These are phyloP conservation scores for Clistopyga incitator DNA, from an alignment of 2,888 invertebrate species.

Conservation along the genomic window DNA sequence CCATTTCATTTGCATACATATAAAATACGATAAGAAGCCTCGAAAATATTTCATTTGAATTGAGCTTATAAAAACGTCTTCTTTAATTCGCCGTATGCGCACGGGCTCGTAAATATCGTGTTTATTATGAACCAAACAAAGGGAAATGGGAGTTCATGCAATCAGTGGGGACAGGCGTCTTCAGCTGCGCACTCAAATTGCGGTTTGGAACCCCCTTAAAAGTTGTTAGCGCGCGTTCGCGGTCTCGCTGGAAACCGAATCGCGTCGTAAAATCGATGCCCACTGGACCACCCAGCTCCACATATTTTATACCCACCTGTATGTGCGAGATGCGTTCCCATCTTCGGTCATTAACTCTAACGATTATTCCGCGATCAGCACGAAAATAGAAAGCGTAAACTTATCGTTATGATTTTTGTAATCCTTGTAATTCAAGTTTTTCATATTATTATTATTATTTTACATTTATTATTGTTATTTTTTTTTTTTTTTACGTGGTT, in stretches of 20 bases:
- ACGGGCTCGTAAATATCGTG: slow-evolving; percentile 52
- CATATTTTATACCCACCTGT: slow-evolving; percentile 5
- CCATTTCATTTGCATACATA: background rate
- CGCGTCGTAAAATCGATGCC: slow-evolving; percentile 65
- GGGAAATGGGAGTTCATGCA: slow-evolving; percentile 39
- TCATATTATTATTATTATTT: background rate
- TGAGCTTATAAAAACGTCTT: slow-evolving; percentile 47
- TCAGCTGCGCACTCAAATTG: slow-evolving; percentile 51
- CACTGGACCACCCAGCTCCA: slow-evolving; percentile 59
- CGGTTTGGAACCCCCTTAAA: slow-evolving; percentile 46
- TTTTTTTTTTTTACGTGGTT: no score
- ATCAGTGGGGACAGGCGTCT: slow-evolving; percentile 62
- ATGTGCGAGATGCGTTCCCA: slow-evolving; percentile 22
- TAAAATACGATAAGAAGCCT: slow-evolving; percentile 9
- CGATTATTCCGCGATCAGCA: background rate
- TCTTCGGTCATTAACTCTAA: slow-evolving; percentile 28
- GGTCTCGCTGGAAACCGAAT: slow-evolving; percentile 55
- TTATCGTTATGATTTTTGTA: background rate
- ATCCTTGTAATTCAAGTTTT: background rate
- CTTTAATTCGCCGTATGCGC: slow-evolving; percentile 53
- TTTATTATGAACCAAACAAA: slow-evolving; percentile 41
- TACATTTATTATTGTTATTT: no score
- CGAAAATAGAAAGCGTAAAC: background rate
- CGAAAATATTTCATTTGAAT: slow-evolving; percentile 4
- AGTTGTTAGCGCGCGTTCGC: slow-evolving; percentile 34